A percentile compares a stretch with the other conserved stretches of the same genome.
Conservation (phyloP, 2,797 vertebrate species). For the Sebastes kiyomatsui region DNA sequence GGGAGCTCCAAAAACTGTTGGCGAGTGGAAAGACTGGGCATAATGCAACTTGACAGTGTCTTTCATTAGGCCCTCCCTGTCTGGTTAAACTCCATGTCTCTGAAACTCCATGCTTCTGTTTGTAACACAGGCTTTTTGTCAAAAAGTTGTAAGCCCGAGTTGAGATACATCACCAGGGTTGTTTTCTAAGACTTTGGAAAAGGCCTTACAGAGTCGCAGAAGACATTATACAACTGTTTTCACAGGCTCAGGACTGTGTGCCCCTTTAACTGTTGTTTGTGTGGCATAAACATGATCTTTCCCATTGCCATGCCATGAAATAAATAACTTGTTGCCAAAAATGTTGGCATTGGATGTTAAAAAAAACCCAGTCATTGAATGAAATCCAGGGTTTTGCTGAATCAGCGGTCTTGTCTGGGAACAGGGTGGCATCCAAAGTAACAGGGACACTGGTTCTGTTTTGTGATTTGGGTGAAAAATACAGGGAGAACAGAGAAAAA, state of each 20-base stretch:
- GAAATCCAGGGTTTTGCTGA: conserved; percentile 10
- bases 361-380: background rate
- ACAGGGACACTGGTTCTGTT: background rate
- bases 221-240: background rate
- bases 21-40: background rate
- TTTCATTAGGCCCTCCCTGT: background rate
- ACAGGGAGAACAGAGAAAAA: background rate
- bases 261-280: background rate
- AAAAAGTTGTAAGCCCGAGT: background rate
- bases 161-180: background rate
- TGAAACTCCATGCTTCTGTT: background rate
- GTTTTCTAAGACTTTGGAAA: background rate
- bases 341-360: background rate
- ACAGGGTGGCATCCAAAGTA: background rate
- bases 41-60: background rate
- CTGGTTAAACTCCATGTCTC: background rate
- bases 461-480: conserved; percentile 8
- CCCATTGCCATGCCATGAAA: background rate
- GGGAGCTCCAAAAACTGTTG: background rate
- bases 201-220: background rate
- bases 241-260: background rate
- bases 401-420: background rate
- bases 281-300: background rate
- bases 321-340: background rate
- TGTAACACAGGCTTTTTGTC: background rate